Evolutionary conservation across 1,140 invertebrate genomes (phyloP), one percentile per base, ranked within the genome.

Genomic region (Scaptomyza montana): DNA sequence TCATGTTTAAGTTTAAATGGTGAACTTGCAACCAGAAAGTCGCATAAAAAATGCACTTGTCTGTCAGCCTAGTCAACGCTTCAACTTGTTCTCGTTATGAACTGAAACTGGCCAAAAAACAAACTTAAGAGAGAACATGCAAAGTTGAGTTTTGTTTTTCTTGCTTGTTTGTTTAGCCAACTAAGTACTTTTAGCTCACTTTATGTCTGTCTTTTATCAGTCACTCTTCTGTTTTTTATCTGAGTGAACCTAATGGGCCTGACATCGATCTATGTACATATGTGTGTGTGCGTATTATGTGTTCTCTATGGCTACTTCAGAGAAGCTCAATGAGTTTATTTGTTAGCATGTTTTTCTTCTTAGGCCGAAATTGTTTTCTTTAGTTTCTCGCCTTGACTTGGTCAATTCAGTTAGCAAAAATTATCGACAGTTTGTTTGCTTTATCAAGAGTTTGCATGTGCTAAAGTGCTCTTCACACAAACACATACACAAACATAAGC

Each of bases 331-430:
- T 76, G 78, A 73, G 74, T 87, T 75, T 87, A 74, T 87, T 81
- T 85, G 66, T 74, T 81, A 81, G 75, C 56, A 36, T 74, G 50
- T 61, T 51, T 61, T 56, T 75, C 72, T 74, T 64, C 75, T 71
- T 72, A n/a, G 33, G 36, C 68, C 33, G 73, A 70, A 70, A 50
- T 69, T 81, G 74, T 86, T 86, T 72, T 76, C n/a, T 67, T 46
- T 63, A 46, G 33, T 51, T 60, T 53, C 56, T 68, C 47, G 71
- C 51, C 64, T 45, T 53, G 78, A 75, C 65, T 50, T 39, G 81
- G 78, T 81, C 81, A 82, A 86, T 87, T 86, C 86, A 78, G 78
- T 86, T 81, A 81, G 56, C 50, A 79, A 86, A 87, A 86, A 86
- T 87, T 82, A 86, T 86, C 66, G 82, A 78, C 62, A 77, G 74